Percentiles rank a stretch among this genome's conserved stretches.
Conservation (phyloP, 2,113 vertebrate genomes). For the Macquaria ambigua region DNA sequence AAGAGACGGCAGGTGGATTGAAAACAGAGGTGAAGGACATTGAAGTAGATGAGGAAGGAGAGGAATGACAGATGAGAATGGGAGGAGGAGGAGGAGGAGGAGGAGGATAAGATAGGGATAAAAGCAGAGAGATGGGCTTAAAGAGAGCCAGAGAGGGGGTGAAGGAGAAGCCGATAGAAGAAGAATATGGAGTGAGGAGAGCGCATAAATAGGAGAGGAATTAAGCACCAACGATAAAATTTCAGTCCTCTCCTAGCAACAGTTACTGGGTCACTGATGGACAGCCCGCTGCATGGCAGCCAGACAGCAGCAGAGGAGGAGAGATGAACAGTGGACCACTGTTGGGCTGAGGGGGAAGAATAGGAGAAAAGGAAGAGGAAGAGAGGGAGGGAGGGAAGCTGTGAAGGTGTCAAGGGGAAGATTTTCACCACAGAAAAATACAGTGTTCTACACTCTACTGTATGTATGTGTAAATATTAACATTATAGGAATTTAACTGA, state of each 20-base stretch:
- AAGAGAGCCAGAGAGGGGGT: conserved; percentile 8
- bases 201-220: conserved; percentile 31
- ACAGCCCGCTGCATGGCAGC: conserved; percentile 73
- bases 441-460: not conserved
- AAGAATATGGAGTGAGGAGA: conserved; percentile 26
- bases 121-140: conserved; percentile 32
- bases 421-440: conserved; percentile 5
- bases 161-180: conserved; percentile 6
- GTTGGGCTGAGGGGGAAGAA: conserved; percentile 14
- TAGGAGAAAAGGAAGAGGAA: not conserved
- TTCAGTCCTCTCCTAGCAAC: conserved; percentile 67
- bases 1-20: conserved; percentile 21
- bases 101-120: conserved; percentile 19
- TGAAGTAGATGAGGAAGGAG: conserved; percentile 45
- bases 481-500: conserved; percentile 11
- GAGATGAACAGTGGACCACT: conserved; percentile 42
- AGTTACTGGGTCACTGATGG: conserved; percentile 69
- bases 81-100: conserved; percentile 31
- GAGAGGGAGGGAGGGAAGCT: not conserved
- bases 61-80: conserved; percentile 34
- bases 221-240: conserved; percentile 46
- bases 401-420: not conserved
- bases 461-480: not conserved
- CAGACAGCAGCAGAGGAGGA: conserved; percentile 48
- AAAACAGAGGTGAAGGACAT: conserved; percentile 61